A percentile compares a stretch with the other conserved stretches of the same genome.
Evolutionary conservation across 2,888 invertebrate species (phyloP).

Genomic region (Diaprepes abbreviatus): DNA sequence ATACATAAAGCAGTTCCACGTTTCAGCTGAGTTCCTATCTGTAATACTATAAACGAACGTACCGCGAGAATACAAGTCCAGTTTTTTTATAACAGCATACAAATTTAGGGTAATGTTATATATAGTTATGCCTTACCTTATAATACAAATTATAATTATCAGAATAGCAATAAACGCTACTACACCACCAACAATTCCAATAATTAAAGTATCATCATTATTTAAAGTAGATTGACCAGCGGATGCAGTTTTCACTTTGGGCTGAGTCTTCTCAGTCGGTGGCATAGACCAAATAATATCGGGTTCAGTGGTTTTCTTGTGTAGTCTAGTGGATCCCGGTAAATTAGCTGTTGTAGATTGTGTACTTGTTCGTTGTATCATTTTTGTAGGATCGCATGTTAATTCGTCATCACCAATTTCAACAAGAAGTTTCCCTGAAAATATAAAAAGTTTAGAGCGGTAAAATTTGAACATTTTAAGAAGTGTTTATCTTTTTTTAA

Average conservation of each 20-base stretch:
- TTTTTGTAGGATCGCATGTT: constrained; percentile 79
- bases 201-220: constrained; percentile 93
- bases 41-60: no score
- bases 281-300: constrained; percentile 93
- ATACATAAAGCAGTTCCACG: no score
- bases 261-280: constrained; percentile 70
- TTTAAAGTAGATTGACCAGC: constrained; percentile 74
- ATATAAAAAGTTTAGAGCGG: no score
- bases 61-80: no score
- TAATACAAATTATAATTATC: constrained; percentile 90
- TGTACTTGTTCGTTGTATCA: constrained; percentile 67
- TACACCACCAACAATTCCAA: constrained; percentile 94
- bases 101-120: no score
- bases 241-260: constrained; percentile 73
- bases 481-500: no score
- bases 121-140: no score
- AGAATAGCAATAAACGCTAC: constrained; percentile 91
- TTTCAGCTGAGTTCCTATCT: no score
- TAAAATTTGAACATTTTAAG: no score
- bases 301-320: constrained; percentile 80
- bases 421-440: constrained; percentile 75
- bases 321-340: constrained; percentile 55
- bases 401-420: constrained; percentile 87
- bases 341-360: constrained; percentile 58
- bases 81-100: no score